Conservation (phyloP, 2,113 vertebrate genomes). For the Anguilla rostrata region DNA sequence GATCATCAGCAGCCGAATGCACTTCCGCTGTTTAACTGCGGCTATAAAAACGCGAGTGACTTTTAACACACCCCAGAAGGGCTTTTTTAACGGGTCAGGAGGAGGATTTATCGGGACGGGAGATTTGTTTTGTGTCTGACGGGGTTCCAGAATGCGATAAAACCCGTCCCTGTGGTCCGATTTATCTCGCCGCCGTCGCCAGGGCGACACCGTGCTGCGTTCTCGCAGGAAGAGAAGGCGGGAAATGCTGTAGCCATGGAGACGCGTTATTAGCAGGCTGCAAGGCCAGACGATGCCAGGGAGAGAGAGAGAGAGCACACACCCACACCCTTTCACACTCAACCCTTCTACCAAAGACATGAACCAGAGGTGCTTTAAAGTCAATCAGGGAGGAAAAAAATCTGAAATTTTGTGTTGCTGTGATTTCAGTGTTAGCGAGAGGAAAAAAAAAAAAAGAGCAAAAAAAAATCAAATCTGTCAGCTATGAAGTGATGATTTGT, state of each 20-base stretch:
- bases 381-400: constrained; percentile 23
- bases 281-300: constrained; percentile 45
- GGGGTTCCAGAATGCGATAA: not conserved
- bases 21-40: not conserved
- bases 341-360: constrained; percentile 42
- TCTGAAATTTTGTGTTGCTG: constrained; percentile 36
- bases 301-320: constrained; percentile 40
- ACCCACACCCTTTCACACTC: constrained; percentile 51
- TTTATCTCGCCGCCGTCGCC: not conserved
- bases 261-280: constrained; percentile 37
- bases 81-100: too few species aligned
- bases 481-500: constrained; percentile 78
- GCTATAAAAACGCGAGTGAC: not conserved
- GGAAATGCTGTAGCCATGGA: constrained; percentile 57
- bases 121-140: not conserved
- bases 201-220: not conserved
- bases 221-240: not conserved
- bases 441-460: constrained; percentile 45
- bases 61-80: not conserved
- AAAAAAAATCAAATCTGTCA: constrained; percentile 56
- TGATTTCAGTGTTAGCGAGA: constrained; percentile 56
- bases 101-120: not conserved
- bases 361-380: constrained; percentile 38
- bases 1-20: not conserved
- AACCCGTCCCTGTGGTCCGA: not conserved